phyloP scores from a whole-genome alignment of 64 coral and sea anemone species.

The Porites lutea region DNA sequence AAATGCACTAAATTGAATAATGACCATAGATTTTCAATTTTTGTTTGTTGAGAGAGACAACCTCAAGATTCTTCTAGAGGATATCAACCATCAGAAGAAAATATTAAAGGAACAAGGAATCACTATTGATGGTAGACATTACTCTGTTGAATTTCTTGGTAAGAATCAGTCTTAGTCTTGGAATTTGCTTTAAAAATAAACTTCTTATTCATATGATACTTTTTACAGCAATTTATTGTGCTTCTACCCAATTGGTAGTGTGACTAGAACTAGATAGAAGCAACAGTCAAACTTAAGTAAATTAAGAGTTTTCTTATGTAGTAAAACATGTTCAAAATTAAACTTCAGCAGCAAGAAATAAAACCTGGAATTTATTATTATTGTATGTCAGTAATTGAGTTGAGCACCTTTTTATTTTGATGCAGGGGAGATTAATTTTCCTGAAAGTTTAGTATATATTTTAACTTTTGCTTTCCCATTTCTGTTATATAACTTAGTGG shows the following conservation, averaged over 20 bases:
- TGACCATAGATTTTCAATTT: background rate
- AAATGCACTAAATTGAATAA: too few relatives aligned
- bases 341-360: background rate
- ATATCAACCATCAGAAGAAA: slow-evolving; percentile 59
- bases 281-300: background rate
- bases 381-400: too few relatives aligned
- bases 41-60: slow-evolving; percentile 44
- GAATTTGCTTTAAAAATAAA: background rate
- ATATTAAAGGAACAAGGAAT: slow-evolving; percentile 54
- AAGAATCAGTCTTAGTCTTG: background rate
- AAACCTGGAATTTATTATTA: background rate
- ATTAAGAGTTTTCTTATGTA: background rate
- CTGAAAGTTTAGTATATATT: too few relatives aligned
- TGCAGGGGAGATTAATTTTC: too few relatives aligned
- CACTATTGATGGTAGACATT: slow-evolving; percentile 46
- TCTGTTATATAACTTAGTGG: background rate
- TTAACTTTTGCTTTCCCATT: too few relatives aligned
- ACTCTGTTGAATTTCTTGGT: slow-evolving; percentile 55
- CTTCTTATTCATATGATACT: background rate
- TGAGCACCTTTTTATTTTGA: too few relatives aligned
- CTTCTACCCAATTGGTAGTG: background rate
- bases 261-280: slow-evolving; percentile 1
- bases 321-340: background rate
- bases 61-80: slow-evolving; percentile 58
- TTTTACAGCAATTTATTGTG: background rate